phyloP scores from a whole-genome alignment of 1,140 invertebrate genomes.

The Melanaphis sacchari region DNA sequence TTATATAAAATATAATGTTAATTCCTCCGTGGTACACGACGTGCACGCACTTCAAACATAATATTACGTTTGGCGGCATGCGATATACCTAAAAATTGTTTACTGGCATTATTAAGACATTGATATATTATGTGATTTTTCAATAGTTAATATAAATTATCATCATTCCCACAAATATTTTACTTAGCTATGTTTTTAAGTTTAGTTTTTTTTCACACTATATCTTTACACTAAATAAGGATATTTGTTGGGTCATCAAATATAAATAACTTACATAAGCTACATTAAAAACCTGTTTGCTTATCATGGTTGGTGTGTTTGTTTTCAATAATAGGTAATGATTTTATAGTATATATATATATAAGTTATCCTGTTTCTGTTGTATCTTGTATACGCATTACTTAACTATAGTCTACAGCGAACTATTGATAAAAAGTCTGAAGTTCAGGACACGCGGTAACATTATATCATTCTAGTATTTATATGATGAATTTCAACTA shows the following conservation, averaged over 20 bases:
- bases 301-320: neutral
- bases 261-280: neutral
- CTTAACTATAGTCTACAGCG: neutral
- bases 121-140: neutral
- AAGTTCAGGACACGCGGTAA: no score
- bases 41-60: neutral
- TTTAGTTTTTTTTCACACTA: neutral
- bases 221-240: neutral
- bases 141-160: neutral
- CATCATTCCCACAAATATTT: neutral
- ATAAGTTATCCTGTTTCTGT: neutral
- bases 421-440: neutral
- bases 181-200: neutral
- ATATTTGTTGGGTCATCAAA: neutral
- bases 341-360: neutral
- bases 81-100: neutral
- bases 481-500: neutral
- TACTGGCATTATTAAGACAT: neutral
- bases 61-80: neutral
- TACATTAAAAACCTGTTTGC: neutral
- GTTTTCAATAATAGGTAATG: neutral
- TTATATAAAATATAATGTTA: neutral
- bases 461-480: neutral
- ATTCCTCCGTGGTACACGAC: neutral
- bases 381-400: neutral